Conservation (phyloP, 2,888 invertebrate species). For the Odontocerum albicorne region DNA sequence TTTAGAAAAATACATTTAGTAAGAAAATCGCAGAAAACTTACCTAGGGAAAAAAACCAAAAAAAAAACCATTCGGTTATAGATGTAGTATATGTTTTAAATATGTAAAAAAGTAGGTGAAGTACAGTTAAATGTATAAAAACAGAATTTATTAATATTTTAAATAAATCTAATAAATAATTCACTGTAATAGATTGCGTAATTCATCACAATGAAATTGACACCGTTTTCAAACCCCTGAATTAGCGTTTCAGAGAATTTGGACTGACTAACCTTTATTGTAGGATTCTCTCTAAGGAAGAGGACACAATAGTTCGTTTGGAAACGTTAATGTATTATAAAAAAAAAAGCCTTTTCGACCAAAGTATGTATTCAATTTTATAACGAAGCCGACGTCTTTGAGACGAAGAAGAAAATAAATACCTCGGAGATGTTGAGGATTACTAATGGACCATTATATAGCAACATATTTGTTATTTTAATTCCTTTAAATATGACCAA, state of each 20-base stretch:
- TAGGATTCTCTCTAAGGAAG: constrained; percentile 23
- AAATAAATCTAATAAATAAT: no score
- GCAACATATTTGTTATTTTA: constrained; percentile 11
- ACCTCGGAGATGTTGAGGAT: constrained; percentile 11
- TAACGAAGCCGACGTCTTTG: constrained; percentile 19
- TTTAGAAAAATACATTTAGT: no score
- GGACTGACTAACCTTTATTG: constrained; percentile 32
- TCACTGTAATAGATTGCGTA: no score
- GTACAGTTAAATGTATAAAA: no score
- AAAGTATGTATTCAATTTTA: constrained; percentile 14
- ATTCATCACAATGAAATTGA: no score
- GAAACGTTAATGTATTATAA: constrained; percentile 14
- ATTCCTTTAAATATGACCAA: constrained; percentile 17
- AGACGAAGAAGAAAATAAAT: constrained; percentile 24
- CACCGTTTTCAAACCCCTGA: no score
- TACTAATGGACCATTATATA: constrained; percentile 21
- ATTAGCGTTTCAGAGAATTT: constrained; percentile 33
- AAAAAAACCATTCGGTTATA: no score
- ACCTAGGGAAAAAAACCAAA: no score
- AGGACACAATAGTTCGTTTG: constrained; percentile 31
- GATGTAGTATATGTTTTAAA: no score
- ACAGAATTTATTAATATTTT: no score
- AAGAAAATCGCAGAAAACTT: no score
- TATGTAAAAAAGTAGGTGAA: no score
- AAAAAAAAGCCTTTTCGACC: constrained; percentile 24